Evolutionary conservation across 2,113 vertebrate species (phyloP), one percentile per base, ranked within the genome.

Genomic region (Barbus barbus): DNA sequence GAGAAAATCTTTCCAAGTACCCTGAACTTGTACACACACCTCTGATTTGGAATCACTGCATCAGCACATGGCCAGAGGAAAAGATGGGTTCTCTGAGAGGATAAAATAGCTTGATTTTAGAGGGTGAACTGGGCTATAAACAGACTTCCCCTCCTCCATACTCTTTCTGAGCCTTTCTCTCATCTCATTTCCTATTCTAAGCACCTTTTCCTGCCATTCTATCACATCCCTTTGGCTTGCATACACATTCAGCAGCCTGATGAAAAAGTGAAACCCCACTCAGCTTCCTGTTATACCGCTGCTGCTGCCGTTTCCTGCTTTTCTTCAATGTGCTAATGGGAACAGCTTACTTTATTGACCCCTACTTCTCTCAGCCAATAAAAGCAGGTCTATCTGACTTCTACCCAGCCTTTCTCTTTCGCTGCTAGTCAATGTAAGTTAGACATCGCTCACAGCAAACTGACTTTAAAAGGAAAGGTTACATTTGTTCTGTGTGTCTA

Each of bases 281-380:
- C 77, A 36, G 79, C 74, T 80, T 89, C 88, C 51, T 74, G 84
- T 61, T 44, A 48, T 33, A 67, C 41, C 13, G 71, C 80, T 28
- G 67, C 88, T 73, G 79, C 87, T 18, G n/a, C n/a, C n/a, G 46
- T 84, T 89, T 89, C 90, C 88, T 90, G 88, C 74, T 78, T 84
- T 87, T 84, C 71, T 87, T 53, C 38, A 83, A 63, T 22, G 36
- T 76, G 67, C 80, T 69, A 46, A 60, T 28, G 38, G 67, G 16
- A 82, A 82, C 72, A 53, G 51, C 71, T 71, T 38, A n/a, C n/a
- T 78, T 71, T 26, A 84, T 22, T 36, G 56, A 78, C 53, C 77
- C 13, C 53, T 65, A 51, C 31, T 65, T 48, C 14, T 80, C 60
- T 13, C 36, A 61, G 60, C 26, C 41, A 80, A 80, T 80, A 12